phyloP scores from a whole-genome alignment of 2,113 vertebrate genomes.

The Plecotus auritus region DNA sequence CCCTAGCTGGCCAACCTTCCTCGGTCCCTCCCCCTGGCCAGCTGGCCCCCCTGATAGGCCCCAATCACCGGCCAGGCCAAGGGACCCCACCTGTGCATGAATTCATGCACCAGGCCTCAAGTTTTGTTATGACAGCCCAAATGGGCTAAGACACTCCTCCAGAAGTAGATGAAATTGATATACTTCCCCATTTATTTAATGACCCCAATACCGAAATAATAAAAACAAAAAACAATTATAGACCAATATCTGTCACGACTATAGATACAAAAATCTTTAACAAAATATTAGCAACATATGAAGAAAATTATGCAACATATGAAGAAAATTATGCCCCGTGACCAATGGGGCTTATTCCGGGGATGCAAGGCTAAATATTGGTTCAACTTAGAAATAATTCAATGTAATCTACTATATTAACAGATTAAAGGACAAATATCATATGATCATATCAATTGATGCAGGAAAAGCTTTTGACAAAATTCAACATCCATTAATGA shows the following conservation, averaged over 20 bases:
- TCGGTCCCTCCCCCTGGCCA: too few species aligned
- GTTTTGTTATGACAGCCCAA: not conserved
- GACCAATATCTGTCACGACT: not conserved
- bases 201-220: not conserved
- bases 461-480: not conserved
- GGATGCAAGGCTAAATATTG: not conserved
- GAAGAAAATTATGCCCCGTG: not conserved
- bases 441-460: not conserved
- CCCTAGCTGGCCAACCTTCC: too few species aligned
- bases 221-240: not conserved
- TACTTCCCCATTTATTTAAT: not conserved
- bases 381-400: not conserved
- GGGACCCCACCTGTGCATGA: too few species aligned
- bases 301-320: not conserved
- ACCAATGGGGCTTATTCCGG: not conserved
- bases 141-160: not conserved
- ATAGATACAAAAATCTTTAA: not conserved
- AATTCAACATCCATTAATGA: not conserved
- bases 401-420: not conserved
- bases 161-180: not conserved
- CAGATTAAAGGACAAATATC: not conserved
- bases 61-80: too few species aligned
- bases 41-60: accelerated
- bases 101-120: too few species aligned
- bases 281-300: not conserved